phyloP scores from a whole-genome alignment of 2,113 vertebrate genomes.

The Cinclus mexicanus region DNA sequence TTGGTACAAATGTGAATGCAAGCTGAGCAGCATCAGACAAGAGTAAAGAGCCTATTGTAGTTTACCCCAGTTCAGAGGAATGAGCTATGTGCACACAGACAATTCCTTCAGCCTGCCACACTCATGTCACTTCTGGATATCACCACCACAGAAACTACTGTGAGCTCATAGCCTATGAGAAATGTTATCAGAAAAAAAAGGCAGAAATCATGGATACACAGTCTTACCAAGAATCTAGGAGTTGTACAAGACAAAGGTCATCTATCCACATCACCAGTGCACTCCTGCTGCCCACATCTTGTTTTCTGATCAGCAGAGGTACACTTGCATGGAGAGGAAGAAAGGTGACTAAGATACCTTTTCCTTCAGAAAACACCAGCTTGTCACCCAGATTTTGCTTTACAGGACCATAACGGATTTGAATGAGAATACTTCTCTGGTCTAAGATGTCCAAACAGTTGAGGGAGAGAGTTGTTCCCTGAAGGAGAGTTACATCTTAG shows the following conservation, averaged over 20 bases:
- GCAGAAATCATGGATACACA: neutral
- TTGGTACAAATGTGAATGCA: neutral
- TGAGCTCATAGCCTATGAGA: neutral
- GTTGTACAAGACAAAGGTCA: neutral
- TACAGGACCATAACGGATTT: neutral
- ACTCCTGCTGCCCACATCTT: neutral
- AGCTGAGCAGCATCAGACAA: neutral
- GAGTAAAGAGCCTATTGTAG: neutral
- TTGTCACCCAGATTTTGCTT: neutral
- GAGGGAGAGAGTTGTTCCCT: neutral
- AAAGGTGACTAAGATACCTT: neutral
- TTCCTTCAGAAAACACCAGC: neutral
- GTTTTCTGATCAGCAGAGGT: neutral
- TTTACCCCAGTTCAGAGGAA: neutral
- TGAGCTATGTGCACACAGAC: neutral
- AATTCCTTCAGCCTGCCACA: neutral
- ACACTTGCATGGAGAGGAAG: neutral
- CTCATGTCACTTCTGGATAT: neutral
- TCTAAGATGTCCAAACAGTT: neutral
- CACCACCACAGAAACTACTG: neutral
- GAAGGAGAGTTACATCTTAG: neutral
- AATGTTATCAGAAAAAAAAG: neutral
- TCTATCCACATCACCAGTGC: neutral
- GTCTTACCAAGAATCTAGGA: neutral
- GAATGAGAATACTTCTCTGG: neutral